phyloP scores from a whole-genome alignment of 1,140 invertebrate genomes.

The Hesperophylax magnus region DNA sequence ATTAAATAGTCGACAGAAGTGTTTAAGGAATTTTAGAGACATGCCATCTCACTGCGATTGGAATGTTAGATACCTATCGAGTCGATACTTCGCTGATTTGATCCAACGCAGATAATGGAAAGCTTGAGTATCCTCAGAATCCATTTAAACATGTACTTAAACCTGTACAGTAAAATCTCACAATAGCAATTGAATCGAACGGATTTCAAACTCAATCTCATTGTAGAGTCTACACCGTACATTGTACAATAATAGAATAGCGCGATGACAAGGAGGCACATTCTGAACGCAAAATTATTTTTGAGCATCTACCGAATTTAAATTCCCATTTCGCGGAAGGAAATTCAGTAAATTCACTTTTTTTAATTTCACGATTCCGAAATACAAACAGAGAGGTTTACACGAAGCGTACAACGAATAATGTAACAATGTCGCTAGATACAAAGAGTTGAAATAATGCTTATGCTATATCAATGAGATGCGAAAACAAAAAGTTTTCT shows the following conservation, averaged over 20 bases:
- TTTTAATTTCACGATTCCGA: not conserved
- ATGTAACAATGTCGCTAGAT: conserved; percentile 31
- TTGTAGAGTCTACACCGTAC: not conserved
- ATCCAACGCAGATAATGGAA: too few species aligned
- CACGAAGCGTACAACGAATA: conserved; percentile 11
- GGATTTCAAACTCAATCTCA: not conserved
- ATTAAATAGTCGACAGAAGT: conserved; percentile 1
- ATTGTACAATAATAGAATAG: conserved; percentile 1
- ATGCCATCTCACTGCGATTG: not conserved
- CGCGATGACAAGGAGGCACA: not conserved
- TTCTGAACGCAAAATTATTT: conserved; percentile 4
- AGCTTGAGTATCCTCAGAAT: too few species aligned
- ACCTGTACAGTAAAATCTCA: not conserved
- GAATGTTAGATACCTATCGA: too few species aligned
- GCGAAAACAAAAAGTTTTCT: conserved; percentile 18
- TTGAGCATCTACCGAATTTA: conserved; percentile 8
- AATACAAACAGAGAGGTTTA: conserved; percentile 10
- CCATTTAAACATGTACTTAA: too few species aligned
- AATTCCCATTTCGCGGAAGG: not conserved
- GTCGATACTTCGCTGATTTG: too few species aligned
- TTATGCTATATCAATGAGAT: conserved; percentile 28
- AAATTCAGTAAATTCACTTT: not conserved
- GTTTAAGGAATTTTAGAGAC: not conserved
- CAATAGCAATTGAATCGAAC: not conserved
- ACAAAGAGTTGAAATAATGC: conserved; percentile 26